Evolutionary conservation across 2,797 vertebrate genomes (phyloP).

Genomic region (Lagocephalus sceleratus): DNA sequence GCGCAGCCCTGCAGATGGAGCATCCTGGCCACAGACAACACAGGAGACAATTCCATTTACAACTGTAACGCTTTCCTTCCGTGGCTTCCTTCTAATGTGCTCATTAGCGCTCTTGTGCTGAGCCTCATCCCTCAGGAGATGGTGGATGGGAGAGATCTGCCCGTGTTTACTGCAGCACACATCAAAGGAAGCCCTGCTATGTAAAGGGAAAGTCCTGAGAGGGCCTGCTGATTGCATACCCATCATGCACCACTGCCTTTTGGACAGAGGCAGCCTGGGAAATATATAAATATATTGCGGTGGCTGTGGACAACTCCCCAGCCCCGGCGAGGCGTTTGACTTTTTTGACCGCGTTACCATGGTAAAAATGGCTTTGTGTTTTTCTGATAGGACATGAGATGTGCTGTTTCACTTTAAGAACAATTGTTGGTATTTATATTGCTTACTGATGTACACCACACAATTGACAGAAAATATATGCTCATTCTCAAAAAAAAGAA

Average conservation of each 20-base stretch:
- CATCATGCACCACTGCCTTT: slow-evolving; percentile 64
- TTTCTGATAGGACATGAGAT: not conserved
- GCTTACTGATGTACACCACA: too few relatives aligned
- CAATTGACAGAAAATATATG: too few relatives aligned
- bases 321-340: slow-evolving; percentile 8
- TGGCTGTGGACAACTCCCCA: slow-evolving; percentile 14
- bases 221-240: slow-evolving; percentile 66
- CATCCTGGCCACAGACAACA: slow-evolving; percentile 44
- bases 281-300: slow-evolving; percentile 18
- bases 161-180: slow-evolving; percentile 76
- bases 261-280: slow-evolving; percentile 50
- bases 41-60: slow-evolving; percentile 70
- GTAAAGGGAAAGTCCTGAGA: slow-evolving; percentile 59
- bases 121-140: slow-evolving; percentile 68
- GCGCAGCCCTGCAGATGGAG: slow-evolving; percentile 19
- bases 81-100: slow-evolving; percentile 77
- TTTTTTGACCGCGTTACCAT: slow-evolving; percentile 13
- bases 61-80: slow-evolving; percentile 70
- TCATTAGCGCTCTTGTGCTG: slow-evolving; percentile 78
- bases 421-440: too few relatives aligned
- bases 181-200: slow-evolving; percentile 70
- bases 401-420: too few relatives aligned
- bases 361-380: slow-evolving; percentile 13
- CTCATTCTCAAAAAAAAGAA: too few relatives aligned
- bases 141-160: slow-evolving; percentile 59